Evolutionary conservation across 2,888 invertebrate genomes (phyloP), one percentile per base, ranked within the genome.

Genomic region (Eristalinus aeneus): DNA sequence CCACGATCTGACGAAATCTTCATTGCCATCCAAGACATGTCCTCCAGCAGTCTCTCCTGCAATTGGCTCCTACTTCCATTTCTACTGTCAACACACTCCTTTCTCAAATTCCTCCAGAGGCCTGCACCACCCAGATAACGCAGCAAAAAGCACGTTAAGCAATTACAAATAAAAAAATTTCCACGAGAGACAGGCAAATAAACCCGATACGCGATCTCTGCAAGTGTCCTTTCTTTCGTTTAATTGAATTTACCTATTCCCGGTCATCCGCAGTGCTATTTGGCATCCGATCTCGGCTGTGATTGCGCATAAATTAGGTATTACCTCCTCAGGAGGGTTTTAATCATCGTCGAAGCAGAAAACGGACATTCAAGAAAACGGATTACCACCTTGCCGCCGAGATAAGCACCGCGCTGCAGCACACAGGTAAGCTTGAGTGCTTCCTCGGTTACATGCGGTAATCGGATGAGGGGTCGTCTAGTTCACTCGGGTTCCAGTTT

Each of bases 401-500:
- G 46, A 46, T 46, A 46, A 46, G 6, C n/a, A 5, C 27, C 27
- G 27, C n/a, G 39, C 11, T 39, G 39, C 39, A 39, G 39, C 39
- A 39, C 39, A 46, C 46, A 16, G 46, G 46, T 16, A 9, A 46
- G n/a, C 46, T 46, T 20, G 46, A 46, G 16, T 46, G 16, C 2
- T 56, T 23, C 11, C 22, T 23, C 11, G 22, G 56, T 56, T 8
- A 2, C 56, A 56, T 22, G 23, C 22, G 23, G 23, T 2, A 9
- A 20, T 8, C 16, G 16, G 53, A 53, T 53, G 53, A 10, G 9
- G 11, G 9, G 1, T 27, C 27, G 23, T 11, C 56, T 56, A 12
- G 46, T 46, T 16, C 46, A 8, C 16, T 46, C 46, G n/a, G 39
- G n/a, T 39, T 39, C n/a, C 12, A n/a, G 75, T 71, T 78, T 63